Evolutionary conservation across 1,140 invertebrate species (phyloP).

Genomic region (Periplaneta americana): DNA sequence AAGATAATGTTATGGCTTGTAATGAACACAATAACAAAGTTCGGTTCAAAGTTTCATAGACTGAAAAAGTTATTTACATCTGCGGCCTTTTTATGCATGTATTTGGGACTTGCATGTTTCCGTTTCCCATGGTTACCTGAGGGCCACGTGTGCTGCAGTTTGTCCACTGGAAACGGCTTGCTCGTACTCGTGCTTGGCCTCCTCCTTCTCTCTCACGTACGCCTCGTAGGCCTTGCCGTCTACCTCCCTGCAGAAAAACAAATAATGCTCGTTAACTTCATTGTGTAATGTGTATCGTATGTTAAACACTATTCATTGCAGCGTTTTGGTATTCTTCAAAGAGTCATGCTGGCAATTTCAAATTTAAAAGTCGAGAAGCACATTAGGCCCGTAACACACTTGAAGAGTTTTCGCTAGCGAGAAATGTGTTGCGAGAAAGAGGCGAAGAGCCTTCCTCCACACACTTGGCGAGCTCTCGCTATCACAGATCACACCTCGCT

Average conservation of each 20-base stretch:
- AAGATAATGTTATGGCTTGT: too few species aligned
- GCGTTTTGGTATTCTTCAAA: too few species aligned
- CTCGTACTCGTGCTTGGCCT: conserved; percentile 57
- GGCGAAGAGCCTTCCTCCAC: too few species aligned
- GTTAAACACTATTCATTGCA: not conserved
- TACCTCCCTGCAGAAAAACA: conserved; percentile 37
- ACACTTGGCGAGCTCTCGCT: too few species aligned
- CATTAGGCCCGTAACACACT: too few species aligned
- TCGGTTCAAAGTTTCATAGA: too few species aligned
- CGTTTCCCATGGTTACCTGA: not conserved
- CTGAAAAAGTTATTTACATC: too few species aligned
- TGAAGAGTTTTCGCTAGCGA: too few species aligned
- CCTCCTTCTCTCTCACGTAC: conserved; percentile 53
- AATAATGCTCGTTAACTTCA: not conserved
- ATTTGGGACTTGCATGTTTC: not conserved
- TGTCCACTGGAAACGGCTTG: conserved; percentile 51
- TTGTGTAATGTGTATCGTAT: not conserved
- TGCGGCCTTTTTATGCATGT: too few species aligned
- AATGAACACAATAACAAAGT: too few species aligned
- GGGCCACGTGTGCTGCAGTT: conserved; percentile 51
- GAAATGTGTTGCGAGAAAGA: too few species aligned
- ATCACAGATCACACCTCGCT: too few species aligned
- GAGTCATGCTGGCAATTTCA: not conserved
- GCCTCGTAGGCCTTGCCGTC: conserved; percentile 45
- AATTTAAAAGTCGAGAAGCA: not conserved